phyloP scores from a whole-genome alignment of 2,888 invertebrate genomes.

The Limnephilus marmoratus region DNA sequence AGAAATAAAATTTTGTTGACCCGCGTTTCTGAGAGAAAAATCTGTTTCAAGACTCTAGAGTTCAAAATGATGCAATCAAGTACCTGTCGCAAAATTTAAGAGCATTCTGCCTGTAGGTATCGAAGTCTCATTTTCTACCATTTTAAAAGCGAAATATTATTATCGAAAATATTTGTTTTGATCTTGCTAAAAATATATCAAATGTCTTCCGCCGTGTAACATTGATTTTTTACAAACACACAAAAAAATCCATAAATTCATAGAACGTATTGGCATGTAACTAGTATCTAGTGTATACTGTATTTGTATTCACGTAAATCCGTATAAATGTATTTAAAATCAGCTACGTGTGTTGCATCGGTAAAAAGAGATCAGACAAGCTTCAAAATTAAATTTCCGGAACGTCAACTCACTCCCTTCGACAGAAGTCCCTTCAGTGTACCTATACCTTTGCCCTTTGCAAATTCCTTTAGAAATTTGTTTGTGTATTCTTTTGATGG shows the following conservation, averaged over 20 bases:
- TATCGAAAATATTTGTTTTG: too few relatives aligned
- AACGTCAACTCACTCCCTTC: conserved; percentile 25
- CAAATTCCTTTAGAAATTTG: conserved; percentile 28
- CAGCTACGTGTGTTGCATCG: background rate
- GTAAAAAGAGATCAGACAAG: background rate
- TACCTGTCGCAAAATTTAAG: background rate
- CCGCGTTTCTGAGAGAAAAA: background rate
- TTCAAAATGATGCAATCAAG: background rate
- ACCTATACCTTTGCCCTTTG: conserved; percentile 28
- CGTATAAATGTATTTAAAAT: conserved; percentile 14
- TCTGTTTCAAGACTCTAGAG: background rate
- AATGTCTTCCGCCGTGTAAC: background rate
- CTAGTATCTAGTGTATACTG: background rate
- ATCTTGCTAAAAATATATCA: too few relatives aligned
- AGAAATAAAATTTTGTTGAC: background rate
- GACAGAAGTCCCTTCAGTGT: conserved; percentile 5
- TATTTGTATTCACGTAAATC: background rate
- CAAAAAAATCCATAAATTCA: background rate
- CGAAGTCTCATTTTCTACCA: too few relatives aligned
- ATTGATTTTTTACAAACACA: background rate
- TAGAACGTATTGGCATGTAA: background rate
- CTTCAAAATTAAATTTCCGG: conserved; percentile 41
- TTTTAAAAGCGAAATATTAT: too few relatives aligned
- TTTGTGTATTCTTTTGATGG: conserved; percentile 55
- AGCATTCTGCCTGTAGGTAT: too few relatives aligned